These are phyloP conservation scores for Melanophora roralis DNA, from an alignment of 2,888 invertebrate genomes.

Conservation along the genomic window DNA sequence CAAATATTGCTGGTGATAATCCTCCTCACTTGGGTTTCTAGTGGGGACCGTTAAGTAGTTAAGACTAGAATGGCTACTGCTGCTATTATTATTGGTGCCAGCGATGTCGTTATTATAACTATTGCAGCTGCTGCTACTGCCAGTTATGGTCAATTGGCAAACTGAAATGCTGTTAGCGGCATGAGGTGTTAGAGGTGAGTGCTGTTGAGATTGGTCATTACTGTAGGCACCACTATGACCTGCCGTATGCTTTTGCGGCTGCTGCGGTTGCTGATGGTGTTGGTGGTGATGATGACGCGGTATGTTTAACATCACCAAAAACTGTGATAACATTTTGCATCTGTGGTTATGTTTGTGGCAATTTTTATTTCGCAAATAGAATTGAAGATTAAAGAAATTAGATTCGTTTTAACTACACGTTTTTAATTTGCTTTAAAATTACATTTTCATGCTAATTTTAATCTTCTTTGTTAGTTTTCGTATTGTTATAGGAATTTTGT, in stretches of 20 bases:
- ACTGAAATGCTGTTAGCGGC: not conserved
- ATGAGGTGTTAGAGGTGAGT: slow-evolving; percentile 52
- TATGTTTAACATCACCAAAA: slow-evolving; percentile 67
- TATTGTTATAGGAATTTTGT: no score
- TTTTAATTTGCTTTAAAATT: not conserved
- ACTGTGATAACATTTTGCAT: slow-evolving; percentile 65
- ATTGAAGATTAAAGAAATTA: not conserved
- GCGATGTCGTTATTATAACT: slow-evolving; percentile 16
- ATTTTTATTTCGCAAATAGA: not conserved
- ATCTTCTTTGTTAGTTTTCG: no score
- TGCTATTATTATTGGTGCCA: slow-evolving; percentile 25
- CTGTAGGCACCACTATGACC: slow-evolving; percentile 47
- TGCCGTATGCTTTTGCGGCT: not conserved
- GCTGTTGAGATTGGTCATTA: slow-evolving; percentile 52
- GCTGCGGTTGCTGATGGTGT: not conserved
- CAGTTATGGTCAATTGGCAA: slow-evolving; percentile 29
- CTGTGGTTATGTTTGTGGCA: slow-evolving; percentile 34
- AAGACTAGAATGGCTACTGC: slow-evolving; percentile 15
- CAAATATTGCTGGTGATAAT: slow-evolving; percentile 26
- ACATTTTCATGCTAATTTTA: no score
- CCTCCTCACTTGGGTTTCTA: slow-evolving; percentile 21
- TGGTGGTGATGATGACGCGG: slow-evolving; percentile 58
- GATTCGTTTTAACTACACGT: no score
- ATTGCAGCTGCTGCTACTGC: slow-evolving; percentile 9
- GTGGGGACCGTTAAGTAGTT: slow-evolving; percentile 34